Conservation (phyloP, 2,113 vertebrate genomes). For the Corythornis madagascariensis region DNA sequence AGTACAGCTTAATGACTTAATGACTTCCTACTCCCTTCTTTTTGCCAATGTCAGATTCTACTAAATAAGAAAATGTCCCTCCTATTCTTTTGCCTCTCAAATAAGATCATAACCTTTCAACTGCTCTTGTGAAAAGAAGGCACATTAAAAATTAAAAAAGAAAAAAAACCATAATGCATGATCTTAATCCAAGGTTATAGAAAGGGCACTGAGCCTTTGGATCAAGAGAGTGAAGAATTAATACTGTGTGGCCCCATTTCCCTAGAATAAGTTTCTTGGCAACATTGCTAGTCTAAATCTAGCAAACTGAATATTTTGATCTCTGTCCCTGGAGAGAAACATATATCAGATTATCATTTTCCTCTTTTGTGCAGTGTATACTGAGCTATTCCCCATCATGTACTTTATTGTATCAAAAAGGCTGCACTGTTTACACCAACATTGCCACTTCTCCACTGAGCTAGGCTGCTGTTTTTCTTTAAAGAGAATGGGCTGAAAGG, state of each 20-base stretch:
- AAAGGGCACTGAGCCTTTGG: neutral
- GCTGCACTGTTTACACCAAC: neutral
- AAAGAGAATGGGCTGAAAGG: neutral
- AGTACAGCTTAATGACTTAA: neutral
- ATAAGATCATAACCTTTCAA: neutral
- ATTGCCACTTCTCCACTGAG: neutral
- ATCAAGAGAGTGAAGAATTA: neutral
- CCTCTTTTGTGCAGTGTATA: neutral
- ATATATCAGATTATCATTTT: neutral
- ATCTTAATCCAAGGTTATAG: neutral
- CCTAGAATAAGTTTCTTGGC: neutral
- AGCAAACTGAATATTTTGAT: conserved; percentile 28
- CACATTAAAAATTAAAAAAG: neutral
- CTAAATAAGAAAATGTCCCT: neutral
- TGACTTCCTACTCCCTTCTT: neutral
- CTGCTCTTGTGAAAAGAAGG: neutral
- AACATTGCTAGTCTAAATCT: neutral
- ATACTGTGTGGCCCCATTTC: neutral
- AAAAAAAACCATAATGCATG: neutral
- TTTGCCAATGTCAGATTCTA: neutral
- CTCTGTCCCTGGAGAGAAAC: conserved; percentile 1
- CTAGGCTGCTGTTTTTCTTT: neutral
- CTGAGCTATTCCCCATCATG: neutral
- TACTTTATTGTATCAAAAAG: neutral
- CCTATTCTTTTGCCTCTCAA: neutral